Evolutionary conservation across 2,888 invertebrate species (phyloP).

Genomic region (Rhyacophila evoluta): DNA sequence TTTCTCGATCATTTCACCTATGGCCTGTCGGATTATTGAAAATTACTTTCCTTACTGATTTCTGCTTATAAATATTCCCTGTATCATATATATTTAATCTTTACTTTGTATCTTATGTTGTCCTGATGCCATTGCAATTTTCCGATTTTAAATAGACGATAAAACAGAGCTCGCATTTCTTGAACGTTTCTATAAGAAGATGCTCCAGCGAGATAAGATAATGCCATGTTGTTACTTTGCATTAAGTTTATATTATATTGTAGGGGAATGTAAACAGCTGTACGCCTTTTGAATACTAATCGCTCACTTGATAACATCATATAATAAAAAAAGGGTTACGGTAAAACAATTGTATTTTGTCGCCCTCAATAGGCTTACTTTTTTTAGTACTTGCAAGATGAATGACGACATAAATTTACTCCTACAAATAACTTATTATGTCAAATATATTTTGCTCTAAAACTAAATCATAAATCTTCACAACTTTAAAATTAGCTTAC

Average conservation of each 20-base stretch:
- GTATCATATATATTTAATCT: too few relatives aligned
- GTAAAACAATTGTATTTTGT: not conserved
- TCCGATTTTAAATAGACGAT: not conserved
- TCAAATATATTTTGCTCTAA: too few relatives aligned
- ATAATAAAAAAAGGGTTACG: not conserved
- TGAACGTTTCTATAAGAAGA: not conserved
- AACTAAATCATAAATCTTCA: too few relatives aligned
- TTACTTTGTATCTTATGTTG: too few relatives aligned
- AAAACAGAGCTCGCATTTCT: constrained; percentile 1
- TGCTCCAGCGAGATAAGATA: constrained; percentile 18
- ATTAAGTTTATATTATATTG: constrained; percentile 26
- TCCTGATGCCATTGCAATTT: not conserved
- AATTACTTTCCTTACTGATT: too few relatives aligned
- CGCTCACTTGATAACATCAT: not conserved
- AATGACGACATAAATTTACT: too few relatives aligned
- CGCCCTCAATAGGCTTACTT: not conserved
- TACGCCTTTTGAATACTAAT: constrained; percentile 41
- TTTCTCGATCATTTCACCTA: too few relatives aligned
- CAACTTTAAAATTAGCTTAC: too few relatives aligned
- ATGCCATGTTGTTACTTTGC: not conserved
- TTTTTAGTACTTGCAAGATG: too few relatives aligned
- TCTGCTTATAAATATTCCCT: too few relatives aligned
- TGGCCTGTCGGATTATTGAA: too few relatives aligned
- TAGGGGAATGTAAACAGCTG: constrained; percentile 44
- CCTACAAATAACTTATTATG: too few relatives aligned